Evolutionary conservation across 2,797 vertebrate genomes (phyloP), one percentile per base, ranked within the genome.

Genomic region (Nothura maculosa): DNA sequence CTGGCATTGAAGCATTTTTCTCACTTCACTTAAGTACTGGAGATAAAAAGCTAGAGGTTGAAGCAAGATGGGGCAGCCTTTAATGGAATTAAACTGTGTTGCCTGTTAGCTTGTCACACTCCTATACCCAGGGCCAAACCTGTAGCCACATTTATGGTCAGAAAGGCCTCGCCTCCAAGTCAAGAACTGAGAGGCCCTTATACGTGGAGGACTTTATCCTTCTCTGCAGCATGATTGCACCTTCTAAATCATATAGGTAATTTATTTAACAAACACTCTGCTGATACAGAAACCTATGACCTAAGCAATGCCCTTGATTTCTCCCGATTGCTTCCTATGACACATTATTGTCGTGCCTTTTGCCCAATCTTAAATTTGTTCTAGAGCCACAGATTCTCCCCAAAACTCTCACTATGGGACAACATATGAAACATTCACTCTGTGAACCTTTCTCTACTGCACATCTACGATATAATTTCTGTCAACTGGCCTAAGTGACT

Each of bases 11-110:
- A 76, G 28, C 58, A 55, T 18, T 95, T 85, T 52, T 91, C 55
- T 92, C 80, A 57, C 87, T 92, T 85, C 69, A 36, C 75, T 80
- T 91, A 63, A 91, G 73, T 67, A 57, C 67, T 96, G 92, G 89
- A 95, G 82, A 91, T 63, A 55, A 87, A 87, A 91, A 24, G 64
- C 42, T 85, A 92, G 76, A 62, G 85, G 73, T 50, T 78, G 82
- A 90, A 85, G 54, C 4, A 81, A 96, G 63, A 42, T 91, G 70
- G 77, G 54, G 74, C 52, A 85, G 77, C 89, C 95, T 94, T 94
- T 94, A 95, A 92, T 48, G 70, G 94, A 94, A 96, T 96, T 95
- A 96, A 96, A 95, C 85, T 68, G 50, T 45, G 50, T 81, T 79
- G 89, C 74, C 85, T 91, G 85, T 91, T 96, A 66, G 62, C 93